Percentiles rank a stretch among this genome's conserved stretches.
Evolutionary conservation across 2,797 vertebrate species (phyloP).

Genomic region (Hybognathus amarus): DNA sequence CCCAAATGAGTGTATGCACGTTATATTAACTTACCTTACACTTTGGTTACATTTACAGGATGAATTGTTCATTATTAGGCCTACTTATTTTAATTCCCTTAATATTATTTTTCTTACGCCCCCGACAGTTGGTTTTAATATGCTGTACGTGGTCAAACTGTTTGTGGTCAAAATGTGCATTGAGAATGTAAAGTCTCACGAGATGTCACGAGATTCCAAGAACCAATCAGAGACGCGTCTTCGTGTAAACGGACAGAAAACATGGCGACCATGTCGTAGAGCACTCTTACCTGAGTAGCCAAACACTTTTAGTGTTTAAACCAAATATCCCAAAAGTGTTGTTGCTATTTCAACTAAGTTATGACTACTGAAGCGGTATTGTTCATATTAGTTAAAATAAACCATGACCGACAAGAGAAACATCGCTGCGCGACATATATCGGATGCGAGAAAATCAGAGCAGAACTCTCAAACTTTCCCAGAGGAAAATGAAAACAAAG

Average conservation of each 20-base stretch:
- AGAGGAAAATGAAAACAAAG: constrained; percentile 49
- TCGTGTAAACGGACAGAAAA: background rate
- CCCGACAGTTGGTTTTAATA: background rate
- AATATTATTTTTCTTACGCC: background rate
- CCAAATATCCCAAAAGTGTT: background rate
- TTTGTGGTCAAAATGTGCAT: background rate
- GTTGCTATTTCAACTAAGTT: background rate
- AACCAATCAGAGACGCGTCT: constrained; percentile 53
- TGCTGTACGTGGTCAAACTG: background rate
- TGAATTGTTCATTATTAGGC: too few relatives aligned
- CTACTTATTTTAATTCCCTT: background rate
- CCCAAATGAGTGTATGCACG: background rate
- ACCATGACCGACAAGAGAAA: constrained; percentile 61
- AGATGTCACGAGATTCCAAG: constrained; percentile 23
- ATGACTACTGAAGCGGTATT: background rate
- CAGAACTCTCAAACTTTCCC: constrained; percentile 46
- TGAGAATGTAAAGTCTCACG: constrained; percentile 9
- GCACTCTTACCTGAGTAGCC: background rate
- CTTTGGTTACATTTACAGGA: background rate
- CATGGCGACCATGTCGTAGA: constrained; percentile 49
- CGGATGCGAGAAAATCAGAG: constrained; percentile 59
- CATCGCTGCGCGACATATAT: constrained; percentile 7
- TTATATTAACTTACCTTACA: too few relatives aligned
- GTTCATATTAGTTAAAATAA: constrained; percentile 7
- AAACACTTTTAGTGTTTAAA: background rate